These are phyloP conservation scores for Tipula helvola DNA, from an alignment of 2,888 invertebrate genomes.

Conservation along the genomic window DNA sequence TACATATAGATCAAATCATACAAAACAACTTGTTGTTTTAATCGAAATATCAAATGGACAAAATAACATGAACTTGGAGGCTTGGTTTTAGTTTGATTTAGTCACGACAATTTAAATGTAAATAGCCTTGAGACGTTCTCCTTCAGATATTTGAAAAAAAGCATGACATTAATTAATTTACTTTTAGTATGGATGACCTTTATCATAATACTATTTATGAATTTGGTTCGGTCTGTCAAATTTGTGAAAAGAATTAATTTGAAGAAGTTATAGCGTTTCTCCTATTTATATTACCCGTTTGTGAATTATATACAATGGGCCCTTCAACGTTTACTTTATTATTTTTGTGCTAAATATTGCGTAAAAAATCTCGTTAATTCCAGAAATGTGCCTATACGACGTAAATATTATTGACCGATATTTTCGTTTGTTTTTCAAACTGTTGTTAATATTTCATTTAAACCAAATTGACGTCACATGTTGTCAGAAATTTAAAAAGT, in stretches of 20 bases:
- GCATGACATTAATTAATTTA: neutral
- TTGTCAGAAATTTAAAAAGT: neutral
- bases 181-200: neutral
- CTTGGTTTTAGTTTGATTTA: neutral
- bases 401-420: no score
- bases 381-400: no score
- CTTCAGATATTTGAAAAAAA: neutral
- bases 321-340: no score
- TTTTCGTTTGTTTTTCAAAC: no score
- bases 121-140: neutral
- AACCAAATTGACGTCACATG: neutral
- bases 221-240: neutral
- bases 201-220: neutral
- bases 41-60: neutral
- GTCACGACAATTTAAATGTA: neutral
- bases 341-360: no score
- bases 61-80: neutral
- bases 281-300: no score
- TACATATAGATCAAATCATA: neutral
- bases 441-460: neutral
- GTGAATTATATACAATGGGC: no score
- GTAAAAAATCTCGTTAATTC: no score
- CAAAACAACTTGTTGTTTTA: neutral
- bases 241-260: neutral
- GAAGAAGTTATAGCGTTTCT: neutral